Evolutionary conservation across 1,140 invertebrate genomes (phyloP).

Genomic region (Drosophila ananassae): DNA sequence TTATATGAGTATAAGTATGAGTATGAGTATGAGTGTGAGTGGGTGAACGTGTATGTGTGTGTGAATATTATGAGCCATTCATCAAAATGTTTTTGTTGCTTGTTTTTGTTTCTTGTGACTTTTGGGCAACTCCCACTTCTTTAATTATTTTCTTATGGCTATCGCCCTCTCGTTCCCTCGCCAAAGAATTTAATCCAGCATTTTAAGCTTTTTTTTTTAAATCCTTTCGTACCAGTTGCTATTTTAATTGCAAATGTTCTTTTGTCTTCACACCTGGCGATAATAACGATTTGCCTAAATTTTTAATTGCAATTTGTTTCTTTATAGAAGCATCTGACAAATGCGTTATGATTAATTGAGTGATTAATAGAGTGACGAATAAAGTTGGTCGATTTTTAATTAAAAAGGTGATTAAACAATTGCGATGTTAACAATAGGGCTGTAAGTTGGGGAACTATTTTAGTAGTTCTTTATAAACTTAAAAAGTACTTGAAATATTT

Average conservation of each 20-base stretch:
- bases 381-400: neutral
- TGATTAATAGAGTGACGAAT: neutral
- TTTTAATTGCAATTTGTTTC: conserved; percentile 17
- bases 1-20: conserved; percentile 29
- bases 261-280: conserved; percentile 34
- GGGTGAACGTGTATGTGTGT: conserved; percentile 27
- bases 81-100: conserved; percentile 71
- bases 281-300: conserved; percentile 2
- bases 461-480: neutral
- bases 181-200: neutral
- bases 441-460: too few relatives aligned
- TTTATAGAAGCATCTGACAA: conserved; percentile 9
- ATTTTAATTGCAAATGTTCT: conserved; percentile 49
- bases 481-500: neutral
- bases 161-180: conserved; percentile 1
- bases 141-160: conserved; percentile 48
- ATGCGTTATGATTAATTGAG: conserved; percentile 35
- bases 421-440: neutral
- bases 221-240: conserved; percentile 21
- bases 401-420: conserved; percentile 5
- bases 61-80: conserved; percentile 78
- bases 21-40: conserved; percentile 27
- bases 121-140: conserved; percentile 80
- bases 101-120: conserved; percentile 46
- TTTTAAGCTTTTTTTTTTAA: conserved; percentile 8